Conservation (phyloP, 2,888 invertebrate genomes). For the Caradrina clavipalpis region DNA sequence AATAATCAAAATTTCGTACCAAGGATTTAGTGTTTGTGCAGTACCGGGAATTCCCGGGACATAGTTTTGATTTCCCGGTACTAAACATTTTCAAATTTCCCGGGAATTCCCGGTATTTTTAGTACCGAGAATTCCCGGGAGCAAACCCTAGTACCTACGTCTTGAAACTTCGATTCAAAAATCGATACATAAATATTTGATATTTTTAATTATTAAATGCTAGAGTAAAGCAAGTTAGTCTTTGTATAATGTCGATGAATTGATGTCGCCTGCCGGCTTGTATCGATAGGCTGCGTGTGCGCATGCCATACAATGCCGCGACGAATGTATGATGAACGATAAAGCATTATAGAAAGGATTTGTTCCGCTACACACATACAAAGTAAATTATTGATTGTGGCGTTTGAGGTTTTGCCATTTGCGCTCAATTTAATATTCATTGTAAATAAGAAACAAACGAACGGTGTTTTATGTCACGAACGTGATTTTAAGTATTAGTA, state of each 20-base stretch:
- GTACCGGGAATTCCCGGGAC: no score
- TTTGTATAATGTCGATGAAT: slow-evolving; percentile 20
- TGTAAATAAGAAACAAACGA: slow-evolving; percentile 47
- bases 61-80: no score
- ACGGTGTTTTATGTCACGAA: slow-evolving; percentile 51
- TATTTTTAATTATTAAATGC: not conserved
- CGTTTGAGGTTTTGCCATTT: slow-evolving; percentile 48
- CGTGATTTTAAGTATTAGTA: slow-evolving; percentile 45
- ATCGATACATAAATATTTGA: no score
- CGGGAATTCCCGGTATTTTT: no score
- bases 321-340: slow-evolving; percentile 61
- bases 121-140: no score
- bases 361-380: slow-evolving; percentile 54
- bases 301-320: slow-evolving; percentile 42
- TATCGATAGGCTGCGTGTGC: slow-evolving; percentile 37
- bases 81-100: no score
- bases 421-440: slow-evolving; percentile 61
- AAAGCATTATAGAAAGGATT: slow-evolving; percentile 64
- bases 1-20: no score
- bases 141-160: no score
- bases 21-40: no score
- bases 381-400: slow-evolving; percentile 51
- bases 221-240: not conserved
- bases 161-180: no score
- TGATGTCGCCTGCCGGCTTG: slow-evolving; percentile 22